These are phyloP conservation scores for Rattus norvegicus DNA, from an alignment of 2,113 vertebrate genomes.

Conservation along the genomic window GRCr8 NC_086022.1:143574001-143574500, in stretches of 20 bases:
- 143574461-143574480: not conserved
- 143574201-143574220: not conserved
- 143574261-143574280: not conserved
- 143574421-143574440: rapidly evolving
- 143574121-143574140: no score
- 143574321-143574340: not conserved
- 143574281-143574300: not conserved
- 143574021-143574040: no score
- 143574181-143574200: not conserved
- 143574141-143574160: no score
- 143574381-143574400: not conserved
- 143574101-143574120: no score
- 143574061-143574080: no score
- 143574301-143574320: not conserved
- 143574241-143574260: not conserved
- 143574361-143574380: not conserved
- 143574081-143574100: no score
- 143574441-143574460: not conserved
- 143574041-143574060: no score
- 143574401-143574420: not conserved
- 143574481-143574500: not conserved
- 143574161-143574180: no score
- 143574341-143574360: not conserved
- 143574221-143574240: not conserved
- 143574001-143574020: no score